phyloP scores from a whole-genome alignment of 1,140 invertebrate species.

The Vanessa tameamea region DNA sequence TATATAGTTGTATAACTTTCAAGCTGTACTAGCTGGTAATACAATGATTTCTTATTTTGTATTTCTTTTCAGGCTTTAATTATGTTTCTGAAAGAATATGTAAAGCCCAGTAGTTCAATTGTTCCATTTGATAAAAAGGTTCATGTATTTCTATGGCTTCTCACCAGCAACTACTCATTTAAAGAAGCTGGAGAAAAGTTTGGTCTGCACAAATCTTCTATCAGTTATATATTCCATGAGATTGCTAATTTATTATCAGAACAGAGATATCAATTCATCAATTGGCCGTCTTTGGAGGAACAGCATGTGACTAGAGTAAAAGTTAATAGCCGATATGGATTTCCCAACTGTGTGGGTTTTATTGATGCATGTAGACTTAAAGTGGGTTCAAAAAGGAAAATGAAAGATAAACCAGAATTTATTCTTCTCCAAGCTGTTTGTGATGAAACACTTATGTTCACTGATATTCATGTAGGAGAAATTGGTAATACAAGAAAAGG shows the following conservation, averaged over 20 bases:
- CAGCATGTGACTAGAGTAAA: slow-evolving; percentile 72
- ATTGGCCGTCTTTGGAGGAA: slow-evolving; percentile 69
- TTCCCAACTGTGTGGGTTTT: slow-evolving; percentile 77
- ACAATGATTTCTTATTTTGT: slow-evolving; percentile 7
- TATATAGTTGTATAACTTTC: too few relatives aligned
- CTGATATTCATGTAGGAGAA: slow-evolving; percentile 62
- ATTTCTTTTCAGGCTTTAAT: slow-evolving; percentile 61
- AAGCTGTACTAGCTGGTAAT: too few relatives aligned
- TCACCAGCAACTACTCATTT: slow-evolving; percentile 63
- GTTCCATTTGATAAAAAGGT: slow-evolving; percentile 68
- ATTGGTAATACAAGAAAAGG: slow-evolving; percentile 62
- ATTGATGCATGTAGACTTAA: slow-evolving; percentile 66
- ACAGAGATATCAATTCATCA: slow-evolving; percentile 64
- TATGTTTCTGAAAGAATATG: slow-evolving; percentile 54
- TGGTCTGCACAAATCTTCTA: slow-evolving; percentile 66
- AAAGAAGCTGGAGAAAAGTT: slow-evolving; percentile 65
- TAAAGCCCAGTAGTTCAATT: slow-evolving; percentile 45
- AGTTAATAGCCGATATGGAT: slow-evolving; percentile 65
- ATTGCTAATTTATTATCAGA: slow-evolving; percentile 58
- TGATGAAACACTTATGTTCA: slow-evolving; percentile 70
- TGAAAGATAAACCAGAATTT: slow-evolving; percentile 49
- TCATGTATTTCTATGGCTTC: slow-evolving; percentile 66
- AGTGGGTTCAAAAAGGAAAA: slow-evolving; percentile 60
- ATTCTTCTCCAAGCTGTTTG: slow-evolving; percentile 74
- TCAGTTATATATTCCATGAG: slow-evolving; percentile 68